A percentile compares a stretch with the other conserved stretches of the same genome.
These are phyloP conservation scores for Ictidomys tridecemlineatus DNA, from an alignment of 2,113 vertebrate genomes.

Conservation along the genomic window DNA sequence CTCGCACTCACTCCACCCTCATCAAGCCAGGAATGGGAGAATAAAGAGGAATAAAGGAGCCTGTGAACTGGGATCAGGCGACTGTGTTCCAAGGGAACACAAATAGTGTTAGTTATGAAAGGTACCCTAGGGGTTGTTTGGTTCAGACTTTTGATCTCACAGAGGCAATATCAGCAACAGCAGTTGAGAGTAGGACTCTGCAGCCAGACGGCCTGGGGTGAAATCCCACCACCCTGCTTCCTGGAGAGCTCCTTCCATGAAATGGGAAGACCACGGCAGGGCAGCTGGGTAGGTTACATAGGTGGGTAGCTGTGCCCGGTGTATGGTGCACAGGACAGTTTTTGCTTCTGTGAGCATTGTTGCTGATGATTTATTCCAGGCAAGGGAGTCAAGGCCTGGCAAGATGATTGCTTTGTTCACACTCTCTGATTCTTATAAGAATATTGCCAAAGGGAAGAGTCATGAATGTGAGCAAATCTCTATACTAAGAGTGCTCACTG, in stretches of 20 bases:
- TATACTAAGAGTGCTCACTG: neutral
- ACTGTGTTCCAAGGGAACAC: neutral
- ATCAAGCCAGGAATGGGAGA: neutral
- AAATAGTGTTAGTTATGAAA: neutral
- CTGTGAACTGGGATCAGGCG: neutral
- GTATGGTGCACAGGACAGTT: rapidly evolving
- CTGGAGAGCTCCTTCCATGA: neutral
- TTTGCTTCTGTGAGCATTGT: neutral
- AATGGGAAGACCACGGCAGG: rapidly evolving
- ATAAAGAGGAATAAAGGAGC: neutral
- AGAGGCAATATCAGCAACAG: neutral
- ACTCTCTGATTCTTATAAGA: neutral
- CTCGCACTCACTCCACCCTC: neutral
- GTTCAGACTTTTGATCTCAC: neutral
- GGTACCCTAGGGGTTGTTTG: rapidly evolving
- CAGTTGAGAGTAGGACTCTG: neutral
- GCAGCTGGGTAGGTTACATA: no score
- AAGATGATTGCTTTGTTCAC: neutral
- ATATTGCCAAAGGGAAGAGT: neutral
- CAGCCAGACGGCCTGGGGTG: neutral
- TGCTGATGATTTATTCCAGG: neutral
- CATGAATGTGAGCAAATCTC: neutral
- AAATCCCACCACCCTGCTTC: neutral
- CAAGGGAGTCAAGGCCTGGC: neutral
- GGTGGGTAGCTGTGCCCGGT: rapidly evolving